phyloP scores from a whole-genome alignment of 1,140 invertebrate species.

The Drosophila parabipectinata region DNA sequence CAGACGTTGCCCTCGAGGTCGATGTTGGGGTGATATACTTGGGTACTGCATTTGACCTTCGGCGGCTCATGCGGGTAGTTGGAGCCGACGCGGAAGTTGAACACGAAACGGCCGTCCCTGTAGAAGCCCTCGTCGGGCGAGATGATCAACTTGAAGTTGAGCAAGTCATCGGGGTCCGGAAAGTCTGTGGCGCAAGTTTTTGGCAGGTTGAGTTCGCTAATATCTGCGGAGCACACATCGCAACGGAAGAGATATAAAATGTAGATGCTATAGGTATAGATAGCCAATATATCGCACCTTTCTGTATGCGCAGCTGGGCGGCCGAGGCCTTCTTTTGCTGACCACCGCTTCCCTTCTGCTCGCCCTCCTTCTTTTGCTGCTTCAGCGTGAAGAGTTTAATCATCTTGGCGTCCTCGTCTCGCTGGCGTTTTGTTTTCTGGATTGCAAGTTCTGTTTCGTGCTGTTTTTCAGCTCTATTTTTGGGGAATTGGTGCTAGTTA shows the following conservation, averaged over 20 bases:
- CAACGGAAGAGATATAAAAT: slow-evolving; percentile 12
- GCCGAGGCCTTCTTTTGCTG: slow-evolving; percentile 95
- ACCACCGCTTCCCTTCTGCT: slow-evolving; percentile 90
- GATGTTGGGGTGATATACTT: slow-evolving; percentile 98
- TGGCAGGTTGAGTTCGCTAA: slow-evolving; percentile 98
- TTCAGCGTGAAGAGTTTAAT: slow-evolving; percentile 99
- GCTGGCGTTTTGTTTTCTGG: slow-evolving; percentile 36
- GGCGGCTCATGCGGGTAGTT: slow-evolving; percentile 98
- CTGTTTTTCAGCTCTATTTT: slow-evolving; percentile 8
- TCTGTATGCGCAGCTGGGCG: slow-evolving; percentile 97
- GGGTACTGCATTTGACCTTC: slow-evolving; percentile 97
- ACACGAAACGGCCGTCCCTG: slow-evolving; percentile 95
- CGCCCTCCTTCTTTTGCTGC: slow-evolving; percentile 98
- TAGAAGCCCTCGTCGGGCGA: slow-evolving; percentile 99
- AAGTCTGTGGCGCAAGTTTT: slow-evolving; percentile 98
- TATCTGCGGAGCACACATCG: slow-evolving; percentile 88
- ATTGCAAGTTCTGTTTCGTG: slow-evolving; percentile 1
- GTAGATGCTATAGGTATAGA: background rate
- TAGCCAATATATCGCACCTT: slow-evolving; percentile 88
- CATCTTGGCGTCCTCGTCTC: slow-evolving; percentile 86
- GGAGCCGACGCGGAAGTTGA: slow-evolving; percentile 98
- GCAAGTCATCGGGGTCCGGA: slow-evolving; percentile 97
- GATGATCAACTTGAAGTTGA: slow-evolving; percentile 98
- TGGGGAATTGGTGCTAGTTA: slow-evolving; percentile 3
- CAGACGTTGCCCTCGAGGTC: slow-evolving; percentile 98